Evolutionary conservation across 2,888 invertebrate species (phyloP), one percentile per base, ranked within the genome.

Genomic region (Microplitis deprimator): DNA sequence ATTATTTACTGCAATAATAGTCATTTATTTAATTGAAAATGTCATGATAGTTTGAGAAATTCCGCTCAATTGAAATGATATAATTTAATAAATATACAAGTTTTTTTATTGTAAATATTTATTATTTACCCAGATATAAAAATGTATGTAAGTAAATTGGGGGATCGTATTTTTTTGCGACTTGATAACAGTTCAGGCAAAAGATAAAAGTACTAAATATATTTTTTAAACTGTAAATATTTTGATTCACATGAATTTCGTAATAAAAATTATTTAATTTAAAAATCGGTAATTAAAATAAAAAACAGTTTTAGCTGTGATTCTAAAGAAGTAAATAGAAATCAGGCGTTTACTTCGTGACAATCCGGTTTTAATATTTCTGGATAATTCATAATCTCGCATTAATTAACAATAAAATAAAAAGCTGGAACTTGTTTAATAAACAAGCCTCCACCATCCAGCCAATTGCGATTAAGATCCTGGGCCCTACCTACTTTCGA

Each of bases 371-470:
- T 75, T 38, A 77, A 73, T 75, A 64, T 78, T 39, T 71, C 77
- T 71, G 77, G 73, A 69, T 77, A 71, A 79, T 76, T 84, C 78
- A 86, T 85, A 85, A 83, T 84, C 84, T 67, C 73, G 73, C 68
- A 77, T 79, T 80, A 81, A 82, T 81, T 81, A 78, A 81, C 71
- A 68, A 80, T 80, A 75, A 80, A 70, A 73, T 67, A 39, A 50
- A 50, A 76, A 65, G 68, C 13, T 65, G 29, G 5, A 65, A 29
- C 65, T 75, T 20, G 29, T 75, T 75, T 77, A 77, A 79, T 83
- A 89, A 89, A 87, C 88, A 89, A 85, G 87, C 88, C 86, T 86
- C 84, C 84, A 38, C n/a, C 70, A 40, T 41, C 82, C 61, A 73
- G 83, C 89, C 89, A 89, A 89, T 89, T 83, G 77, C 68, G 68